Base-by-base conservation (phyloP, 2,113 vertebrate genomes). In the Caloenas nicobarica region DNA sequence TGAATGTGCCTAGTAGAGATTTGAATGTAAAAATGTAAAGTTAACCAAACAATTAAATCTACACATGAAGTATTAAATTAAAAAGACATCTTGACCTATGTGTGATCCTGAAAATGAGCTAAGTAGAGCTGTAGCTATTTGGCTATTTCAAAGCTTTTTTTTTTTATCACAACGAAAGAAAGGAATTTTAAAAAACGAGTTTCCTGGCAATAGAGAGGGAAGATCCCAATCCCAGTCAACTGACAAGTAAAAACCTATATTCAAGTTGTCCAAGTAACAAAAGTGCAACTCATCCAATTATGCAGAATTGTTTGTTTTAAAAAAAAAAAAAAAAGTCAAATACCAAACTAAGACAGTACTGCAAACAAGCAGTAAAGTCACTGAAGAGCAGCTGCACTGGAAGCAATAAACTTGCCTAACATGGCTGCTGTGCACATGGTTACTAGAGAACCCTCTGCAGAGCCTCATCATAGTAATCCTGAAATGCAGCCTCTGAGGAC, bases 31-130 rank as follows among this genome's bases (percentile, higher is more conserved):
- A 84, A 89, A 92, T 72, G 29, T 61, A 92, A 86, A 81, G 38
- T 84, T 91, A 91, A 29, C 5, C 80, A 71, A 83, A 81, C 60
- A 89, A 93, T 84, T 77, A 93, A 92, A 93, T 14, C 34, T 80
- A 40, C 46, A 44, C 23, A 85, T 77, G 36, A 84, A 79, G 12
- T n/a, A 89, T 71, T 76, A 85, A 76, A 86, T 90, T 6, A 81
- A 65, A 86, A 92, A 86, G 71, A 2, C 42, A 24, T 42, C 19
- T 80, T 94, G 85, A 90, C 88, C 80, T 86, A 53, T 25, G 23
- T 9, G n/a, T 91, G 74, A 90, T 86, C 76, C 71, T 53, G 60
- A 94, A 90, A 93, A 93, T 25, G 8, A 90, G 10, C n/a, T 76
- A 58, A 68, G 76, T 0, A 86, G 17, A 83, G 25, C 42, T 96